Conservation (phyloP, 2,113 vertebrate species). For the Catharus fuscescens region DNA sequence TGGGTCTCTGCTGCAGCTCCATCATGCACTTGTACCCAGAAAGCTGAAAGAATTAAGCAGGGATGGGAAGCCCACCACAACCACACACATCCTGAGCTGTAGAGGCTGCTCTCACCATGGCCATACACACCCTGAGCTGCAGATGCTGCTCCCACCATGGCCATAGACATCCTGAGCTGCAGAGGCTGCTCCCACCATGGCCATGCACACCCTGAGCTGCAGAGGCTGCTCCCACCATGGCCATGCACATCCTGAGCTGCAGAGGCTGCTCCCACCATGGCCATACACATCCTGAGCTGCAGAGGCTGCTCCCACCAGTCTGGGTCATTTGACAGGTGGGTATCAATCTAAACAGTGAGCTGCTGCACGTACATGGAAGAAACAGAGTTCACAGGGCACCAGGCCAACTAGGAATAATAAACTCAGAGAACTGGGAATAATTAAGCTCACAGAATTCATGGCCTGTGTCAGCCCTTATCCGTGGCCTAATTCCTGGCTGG, state of each 20-base stretch:
- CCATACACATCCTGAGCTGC: neutral
- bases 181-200: rapidly evolving
- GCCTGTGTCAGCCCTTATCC: neutral
- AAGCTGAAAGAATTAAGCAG: neutral
- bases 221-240: rapidly evolving
- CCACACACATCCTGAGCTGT: neutral
- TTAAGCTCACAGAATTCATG: neutral
- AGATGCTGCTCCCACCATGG: rapidly evolving
- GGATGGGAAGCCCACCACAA: neutral
- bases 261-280: rapidly evolving
- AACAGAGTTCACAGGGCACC: neutral
- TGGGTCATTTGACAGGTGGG: neutral
- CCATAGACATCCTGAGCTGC: neutral
- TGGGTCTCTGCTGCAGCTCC: neutral
- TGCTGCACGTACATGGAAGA: neutral
- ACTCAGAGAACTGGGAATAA: neutral
- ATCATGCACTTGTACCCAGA: neutral
- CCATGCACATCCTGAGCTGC: neutral
- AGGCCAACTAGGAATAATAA: neutral
- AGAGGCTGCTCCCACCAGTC: neutral
- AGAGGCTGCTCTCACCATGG: rapidly evolving
- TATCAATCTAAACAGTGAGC: neutral
- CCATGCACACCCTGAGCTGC: neutral
- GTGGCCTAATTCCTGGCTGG: neutral
- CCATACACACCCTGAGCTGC: neutral